phyloP scores from a whole-genome alignment of 2,797 vertebrate species.

The Pangasius mekongensis region DNA sequence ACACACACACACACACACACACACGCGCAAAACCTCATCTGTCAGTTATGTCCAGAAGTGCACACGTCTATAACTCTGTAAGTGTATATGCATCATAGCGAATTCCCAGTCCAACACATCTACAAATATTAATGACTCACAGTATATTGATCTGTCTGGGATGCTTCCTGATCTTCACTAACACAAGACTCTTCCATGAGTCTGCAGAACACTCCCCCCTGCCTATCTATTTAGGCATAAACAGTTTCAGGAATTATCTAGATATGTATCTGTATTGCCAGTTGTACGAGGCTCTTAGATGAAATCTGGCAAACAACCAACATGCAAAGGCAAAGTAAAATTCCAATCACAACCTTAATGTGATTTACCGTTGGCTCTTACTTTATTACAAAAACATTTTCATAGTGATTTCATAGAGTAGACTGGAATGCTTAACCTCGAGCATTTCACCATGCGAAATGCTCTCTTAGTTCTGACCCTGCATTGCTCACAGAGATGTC shows the following conservation, averaged over 20 bases:
- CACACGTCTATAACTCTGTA: conserved; percentile 45
- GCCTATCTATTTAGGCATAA: conserved; percentile 32
- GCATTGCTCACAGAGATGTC: conserved; percentile 23
- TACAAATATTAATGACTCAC: conserved; percentile 40
- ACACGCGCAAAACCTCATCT: conserved; percentile 22
- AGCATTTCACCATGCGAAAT: neutral
- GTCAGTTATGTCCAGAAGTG: conserved; percentile 35
- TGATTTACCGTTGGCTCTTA: conserved; percentile 30
- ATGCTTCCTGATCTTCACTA: conserved; percentile 41
- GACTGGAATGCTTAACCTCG: conserved; percentile 17
- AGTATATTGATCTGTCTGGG: conserved; percentile 52
- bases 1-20: conserved; percentile 6
- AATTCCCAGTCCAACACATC: conserved; percentile 42
- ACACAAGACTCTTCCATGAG: conserved; percentile 29
- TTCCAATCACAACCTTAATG: conserved; percentile 25
- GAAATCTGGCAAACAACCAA: conserved; percentile 20
- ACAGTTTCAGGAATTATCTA: conserved; percentile 17
- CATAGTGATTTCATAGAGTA: conserved; percentile 15
- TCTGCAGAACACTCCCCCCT: conserved; percentile 11
- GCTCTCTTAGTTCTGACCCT: conserved; percentile 26
- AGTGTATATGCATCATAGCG: conserved; percentile 45
- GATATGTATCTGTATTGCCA: conserved; percentile 4
- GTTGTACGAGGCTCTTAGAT: conserved; percentile 2
- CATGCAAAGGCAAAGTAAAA: conserved; percentile 8
- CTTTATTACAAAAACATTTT: conserved; percentile 26